Percentiles rank a stretch among this genome's conserved stretches.
These are phyloP conservation scores for Brachyopa scutellaris DNA, from an alignment of 2,888 invertebrate species.

Conservation along the genomic window DNA sequence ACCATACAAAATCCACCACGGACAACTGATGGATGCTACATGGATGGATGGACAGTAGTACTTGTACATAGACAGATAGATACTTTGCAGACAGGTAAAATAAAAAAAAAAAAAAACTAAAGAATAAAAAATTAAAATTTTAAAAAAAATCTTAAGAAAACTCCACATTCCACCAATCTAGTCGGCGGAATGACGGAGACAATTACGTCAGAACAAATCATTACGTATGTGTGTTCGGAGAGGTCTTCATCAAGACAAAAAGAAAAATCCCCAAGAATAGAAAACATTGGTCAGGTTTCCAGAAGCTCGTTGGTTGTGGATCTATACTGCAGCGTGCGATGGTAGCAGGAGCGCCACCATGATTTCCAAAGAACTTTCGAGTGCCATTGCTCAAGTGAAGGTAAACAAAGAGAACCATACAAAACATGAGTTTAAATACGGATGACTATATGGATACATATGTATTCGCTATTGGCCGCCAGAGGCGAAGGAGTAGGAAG, in stretches of 20 bases:
- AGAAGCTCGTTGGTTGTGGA: slow-evolving; percentile 42
- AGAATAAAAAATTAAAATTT: slow-evolving; percentile 4
- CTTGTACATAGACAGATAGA: slow-evolving; percentile 41
- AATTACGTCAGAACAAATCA: slow-evolving; percentile 65
- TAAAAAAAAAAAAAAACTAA: slow-evolving; percentile 8
- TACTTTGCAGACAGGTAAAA: slow-evolving; percentile 45
- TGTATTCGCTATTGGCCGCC: not conserved
- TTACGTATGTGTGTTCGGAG: slow-evolving; percentile 38
- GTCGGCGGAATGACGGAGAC: slow-evolving; percentile 24
- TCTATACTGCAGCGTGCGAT: not conserved
- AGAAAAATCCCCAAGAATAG: slow-evolving; percentile 34
- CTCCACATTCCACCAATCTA: slow-evolving; percentile 32
- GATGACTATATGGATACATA: slow-evolving; percentile 18
- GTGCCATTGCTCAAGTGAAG: slow-evolving; percentile 55
- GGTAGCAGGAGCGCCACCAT: slow-evolving; percentile 8
- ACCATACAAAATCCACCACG: slow-evolving; percentile 25
- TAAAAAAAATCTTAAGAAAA: slow-evolving; percentile 31
- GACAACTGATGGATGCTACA: slow-evolving; percentile 61
- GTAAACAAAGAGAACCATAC: slow-evolving; percentile 60
- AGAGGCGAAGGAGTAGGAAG: not conserved
- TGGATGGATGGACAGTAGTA: slow-evolving; percentile 41
- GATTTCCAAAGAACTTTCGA: slow-evolving; percentile 62
- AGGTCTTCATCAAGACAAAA: slow-evolving; percentile 30
- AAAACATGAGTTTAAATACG: slow-evolving; percentile 64
- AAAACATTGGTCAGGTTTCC: slow-evolving; percentile 46